Evolutionary conservation across 1,140 invertebrate species (phyloP), one percentile per base, ranked within the genome.

Genomic region (Bombus turneri): DNA sequence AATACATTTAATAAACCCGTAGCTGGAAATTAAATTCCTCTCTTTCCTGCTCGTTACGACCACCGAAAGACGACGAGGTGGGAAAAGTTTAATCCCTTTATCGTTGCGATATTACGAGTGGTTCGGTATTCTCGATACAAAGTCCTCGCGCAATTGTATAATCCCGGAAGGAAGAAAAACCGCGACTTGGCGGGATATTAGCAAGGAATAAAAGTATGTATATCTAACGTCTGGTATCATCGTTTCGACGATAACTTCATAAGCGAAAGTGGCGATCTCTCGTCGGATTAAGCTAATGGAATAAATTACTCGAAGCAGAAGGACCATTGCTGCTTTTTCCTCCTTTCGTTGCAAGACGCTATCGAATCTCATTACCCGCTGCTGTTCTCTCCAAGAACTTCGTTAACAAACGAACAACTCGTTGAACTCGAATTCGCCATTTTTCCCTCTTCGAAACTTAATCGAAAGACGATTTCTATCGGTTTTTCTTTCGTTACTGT

Each of bases 201-300:
- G 47, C 66, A n/a, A 12, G 22, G 74, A 53, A 71, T 71, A 78
- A 83, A 83, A 41, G 82, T 83, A 59, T 71, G 22, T 8, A 66
- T 18, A 66, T 31, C 31, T 34, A 59, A 39, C 37, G 37, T 69
- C 74, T 39, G 34, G 59, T 59, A 78, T 83, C 73, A 37, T 41
- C 62, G 74, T 47, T 34, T 39, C 31, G 13, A 78, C 74, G 74
- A 78, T 78, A 59, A 83, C 37, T 78, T 71, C 64, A 69, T 71
- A 59, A 83, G 25, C 53, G 47, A 78, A 83, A 83, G 64, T 83
- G 64, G 74, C 82, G 59, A 73, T 77, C 81, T 41, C 79, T 41
- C 64, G 28, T 43, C 47, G 41, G 39, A 57, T 83, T 71, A 83
- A 71, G 13, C 37, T 78, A 83, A 83, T 83, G 74, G 82, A 83